Evolutionary conservation across 2,113 vertebrate species (phyloP), one percentile per base, ranked within the genome.

Genomic region (Marmota monax): DNA sequence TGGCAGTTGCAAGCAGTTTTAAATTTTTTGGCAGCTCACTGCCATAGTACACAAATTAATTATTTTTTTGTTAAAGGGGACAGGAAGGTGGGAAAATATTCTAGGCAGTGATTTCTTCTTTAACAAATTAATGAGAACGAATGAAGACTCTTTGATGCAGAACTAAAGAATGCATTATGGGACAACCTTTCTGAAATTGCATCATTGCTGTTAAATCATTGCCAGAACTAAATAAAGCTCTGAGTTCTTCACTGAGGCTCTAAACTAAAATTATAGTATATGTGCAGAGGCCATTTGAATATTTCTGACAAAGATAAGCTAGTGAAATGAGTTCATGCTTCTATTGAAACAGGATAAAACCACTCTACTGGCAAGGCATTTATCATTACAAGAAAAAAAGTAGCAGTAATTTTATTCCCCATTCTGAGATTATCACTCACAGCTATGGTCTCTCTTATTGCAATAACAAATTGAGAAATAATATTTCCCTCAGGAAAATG

Each of bases 381-480:
- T 97, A 92, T 94, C 84, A 97, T 97, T 96, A 95, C 29, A 77
- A 83, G 65, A 48, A 63, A 90, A 95, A 95, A 97, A 96, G 13
- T 51, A 93, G 74, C 65, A 73, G 96, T 92, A 96, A 97, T 97
- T 97, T 97, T 97, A 97, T 97, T 97, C n/a, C 51, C 82, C 94
- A 80, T 53, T 85, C 53, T 97, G 88, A 97, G 90, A 97, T 98
- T 96, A 97, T 97, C 58, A 97, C 45, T 97, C 65, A 98, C 45
- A 95, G 34, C 90, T 86, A 94, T 96, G 90, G 74, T 85, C 67
- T 82, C 88, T 16, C n/a, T 86, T 98, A 79, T 76, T 96, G 96
- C 90, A 97, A 94, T 96, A 98, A 97, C 92, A 98, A 98, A 97
- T 83, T 97, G 96, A 86, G 91, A 98, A 98, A 98, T 88, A 98